Conservation (phyloP, 1,140 invertebrate genomes). For the Eupeodes corollae region DNA sequence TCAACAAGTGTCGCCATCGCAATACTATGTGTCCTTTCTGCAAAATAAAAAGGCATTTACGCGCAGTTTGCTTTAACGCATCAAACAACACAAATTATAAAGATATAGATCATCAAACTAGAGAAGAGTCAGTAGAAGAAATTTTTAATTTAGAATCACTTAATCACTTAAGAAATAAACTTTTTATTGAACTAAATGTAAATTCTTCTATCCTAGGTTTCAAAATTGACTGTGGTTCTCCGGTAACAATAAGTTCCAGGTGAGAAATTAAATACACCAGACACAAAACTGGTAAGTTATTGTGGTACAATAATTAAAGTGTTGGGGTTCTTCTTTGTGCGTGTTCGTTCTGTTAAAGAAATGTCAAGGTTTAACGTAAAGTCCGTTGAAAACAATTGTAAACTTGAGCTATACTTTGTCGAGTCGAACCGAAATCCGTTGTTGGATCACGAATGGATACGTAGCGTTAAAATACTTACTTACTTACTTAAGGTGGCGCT, state of each 20-base stretch:
- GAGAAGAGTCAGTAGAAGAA: slow-evolving; percentile 1
- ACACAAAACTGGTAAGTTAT: not conserved
- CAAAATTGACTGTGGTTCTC: slow-evolving; percentile 1
- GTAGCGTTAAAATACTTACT: too few species aligned
- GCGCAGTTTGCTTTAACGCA: slow-evolving; percentile 3
- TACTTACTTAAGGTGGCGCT: too few species aligned
- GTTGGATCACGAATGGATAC: not conserved
- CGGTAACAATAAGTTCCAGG: slow-evolving; percentile 2
- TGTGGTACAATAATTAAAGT: not conserved
- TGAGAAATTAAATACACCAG: too few species aligned
- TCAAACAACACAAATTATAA: not conserved
- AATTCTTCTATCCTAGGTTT: not conserved
- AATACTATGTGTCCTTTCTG: slow-evolving; percentile 1
- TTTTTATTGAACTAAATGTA: slow-evolving; percentile 1
- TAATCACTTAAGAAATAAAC: not conserved
- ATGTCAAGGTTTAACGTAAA: not conserved
- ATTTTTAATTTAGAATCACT: slow-evolving; percentile 1
- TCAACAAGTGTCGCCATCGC: not conserved
- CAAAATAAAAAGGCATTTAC: slow-evolving; percentile 6
- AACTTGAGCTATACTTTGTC: not conserved
- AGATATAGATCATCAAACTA: not conserved
- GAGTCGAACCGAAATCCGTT: not conserved
- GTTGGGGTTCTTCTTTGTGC: not conserved
- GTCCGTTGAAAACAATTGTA: not conserved
- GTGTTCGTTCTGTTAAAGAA: not conserved